Base-by-base conservation (phyloP, 2,888 invertebrate genomes). In the Coenonympha arcania region DNA sequence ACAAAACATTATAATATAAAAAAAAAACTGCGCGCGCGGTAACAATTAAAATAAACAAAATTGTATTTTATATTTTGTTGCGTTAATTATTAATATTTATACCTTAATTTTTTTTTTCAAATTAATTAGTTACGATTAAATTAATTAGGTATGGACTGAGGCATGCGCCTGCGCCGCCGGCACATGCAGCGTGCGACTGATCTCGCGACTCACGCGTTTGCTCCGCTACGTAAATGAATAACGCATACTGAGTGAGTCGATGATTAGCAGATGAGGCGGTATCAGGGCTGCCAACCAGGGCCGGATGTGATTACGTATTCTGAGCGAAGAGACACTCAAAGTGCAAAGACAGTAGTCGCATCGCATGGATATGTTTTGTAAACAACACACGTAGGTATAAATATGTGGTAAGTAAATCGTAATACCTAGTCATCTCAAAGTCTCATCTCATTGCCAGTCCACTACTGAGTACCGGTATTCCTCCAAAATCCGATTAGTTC, bases 171-270 rank as follows among this genome's bases (percentile, higher is more conserved):
- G 54, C 51, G 45, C 51, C 42, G 22, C 45, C 48, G 41, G 54
- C 51, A 46, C 48, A 31, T 20, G 22, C 46, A 54, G 47, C 55
- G 55, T 53, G 50, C 46, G 47, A 49, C 50, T 49, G 48, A 45
- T 49, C 48, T 48, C 48, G 50, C 48, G 50, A 28, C 37, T 11
- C 28, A 11, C n/a, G 36, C 8, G 8, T 40, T 22, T 31, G 26
- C 47, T 15, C n/a, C 44, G 44, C n/a, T 1, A n/a, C n/a, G n/a
- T n/a, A 22, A 22, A 13, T 13, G 36, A 42, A 22, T 16, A 16
- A 22, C 18, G 36, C 42, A 42, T 42, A 39, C 37, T 15, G 9
- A 30, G 1, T 18, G 41, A 34, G 18, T 19, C 31, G 43, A 50
- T 43, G 54, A 54, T 51, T 50, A 49, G 28, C 42, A 49, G 54